Evolutionary conservation across 1,140 invertebrate species (phyloP).

Genomic region (Callitettix versicolor): DNA sequence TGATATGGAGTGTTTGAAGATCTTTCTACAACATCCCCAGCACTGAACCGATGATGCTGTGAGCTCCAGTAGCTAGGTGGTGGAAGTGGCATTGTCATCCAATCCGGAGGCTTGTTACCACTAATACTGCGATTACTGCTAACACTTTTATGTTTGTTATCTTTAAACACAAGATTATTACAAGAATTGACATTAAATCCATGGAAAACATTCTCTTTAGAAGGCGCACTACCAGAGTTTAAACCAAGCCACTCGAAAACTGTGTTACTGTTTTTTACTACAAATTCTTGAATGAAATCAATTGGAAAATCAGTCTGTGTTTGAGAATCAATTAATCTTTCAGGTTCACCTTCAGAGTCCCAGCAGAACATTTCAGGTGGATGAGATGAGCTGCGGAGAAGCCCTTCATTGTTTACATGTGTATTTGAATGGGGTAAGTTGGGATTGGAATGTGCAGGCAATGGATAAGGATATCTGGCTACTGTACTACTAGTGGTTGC

Average conservation of each 20-base stretch:
- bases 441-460: slow-evolving; percentile 56
- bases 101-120: slow-evolving; percentile 9
- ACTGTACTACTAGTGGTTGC: slow-evolving; percentile 46
- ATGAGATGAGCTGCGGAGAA: slow-evolving; percentile 65
- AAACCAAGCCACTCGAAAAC: slow-evolving; percentile 20
- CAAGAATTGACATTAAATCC: background rate
- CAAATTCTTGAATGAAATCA: slow-evolving; percentile 16
- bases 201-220: background rate
- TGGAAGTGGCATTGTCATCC: slow-evolving; percentile 15
- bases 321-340: slow-evolving; percentile 28
- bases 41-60: slow-evolving; percentile 18
- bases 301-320: slow-evolving; percentile 21
- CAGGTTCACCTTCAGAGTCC: slow-evolving; percentile 34
- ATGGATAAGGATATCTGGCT: slow-evolving; percentile 34
- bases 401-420: slow-evolving; percentile 33
- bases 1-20: slow-evolving; percentile 3
- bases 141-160: background rate
- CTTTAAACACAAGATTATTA: background rate
- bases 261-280: slow-evolving; percentile 17
- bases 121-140: background rate
- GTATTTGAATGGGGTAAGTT: slow-evolving; percentile 36
- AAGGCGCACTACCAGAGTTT: background rate
- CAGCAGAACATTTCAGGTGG: slow-evolving; percentile 69
- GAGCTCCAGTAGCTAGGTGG: slow-evolving; percentile 15
- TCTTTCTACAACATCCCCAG: slow-evolving; percentile 14